A percentile compares a stretch with the other conserved stretches of the same genome.
These are phyloP conservation scores for Betta splendens DNA, from an alignment of 2,797 vertebrate genomes.

Conservation along the genomic window DNA sequence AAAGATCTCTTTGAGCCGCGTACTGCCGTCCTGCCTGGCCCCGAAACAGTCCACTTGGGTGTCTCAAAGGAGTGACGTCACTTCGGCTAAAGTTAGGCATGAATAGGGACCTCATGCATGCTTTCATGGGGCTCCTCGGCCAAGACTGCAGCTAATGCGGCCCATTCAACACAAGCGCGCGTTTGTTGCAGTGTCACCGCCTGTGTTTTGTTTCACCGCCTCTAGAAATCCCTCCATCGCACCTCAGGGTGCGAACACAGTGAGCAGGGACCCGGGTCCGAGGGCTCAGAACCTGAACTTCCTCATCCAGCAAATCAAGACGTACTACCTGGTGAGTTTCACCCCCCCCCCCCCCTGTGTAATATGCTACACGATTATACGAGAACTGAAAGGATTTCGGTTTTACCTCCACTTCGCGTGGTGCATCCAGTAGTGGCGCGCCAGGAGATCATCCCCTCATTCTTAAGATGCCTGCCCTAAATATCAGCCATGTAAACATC, in stretches of 20 bases:
- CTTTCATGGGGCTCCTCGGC: slow-evolving; percentile 34
- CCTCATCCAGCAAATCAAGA: slow-evolving; percentile 91
- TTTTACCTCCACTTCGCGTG: slow-evolving; percentile 18
- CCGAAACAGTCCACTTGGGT: slow-evolving; percentile 15
- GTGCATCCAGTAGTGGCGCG: slow-evolving; percentile 33
- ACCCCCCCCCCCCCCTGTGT: background rate
- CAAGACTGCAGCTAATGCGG: slow-evolving; percentile 22
- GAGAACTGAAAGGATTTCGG: slow-evolving; percentile 1
- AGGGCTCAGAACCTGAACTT: slow-evolving; percentile 90
- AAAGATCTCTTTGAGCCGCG: slow-evolving; percentile 27
- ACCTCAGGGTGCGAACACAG: slow-evolving; percentile 86
- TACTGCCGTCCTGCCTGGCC: slow-evolving; percentile 28
- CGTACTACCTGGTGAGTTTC: slow-evolving; percentile 90
- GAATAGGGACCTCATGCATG: slow-evolving; percentile 52
- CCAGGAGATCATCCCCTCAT: slow-evolving; percentile 50
- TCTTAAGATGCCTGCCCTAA: slow-evolving; percentile 74
- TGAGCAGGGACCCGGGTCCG: slow-evolving; percentile 86
- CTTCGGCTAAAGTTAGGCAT: slow-evolving; percentile 57
- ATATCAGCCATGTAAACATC: slow-evolving; percentile 68
- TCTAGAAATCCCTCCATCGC: slow-evolving; percentile 87
- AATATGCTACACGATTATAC: slow-evolving; percentile 10
- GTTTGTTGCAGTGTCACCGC: background rate
- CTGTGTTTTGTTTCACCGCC: slow-evolving; percentile 16
- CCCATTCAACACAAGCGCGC: slow-evolving; percentile 16
- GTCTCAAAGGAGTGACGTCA: slow-evolving; percentile 54